Conservation (phyloP, 1,140 invertebrate genomes). For the Drosophila melanica region DNA sequence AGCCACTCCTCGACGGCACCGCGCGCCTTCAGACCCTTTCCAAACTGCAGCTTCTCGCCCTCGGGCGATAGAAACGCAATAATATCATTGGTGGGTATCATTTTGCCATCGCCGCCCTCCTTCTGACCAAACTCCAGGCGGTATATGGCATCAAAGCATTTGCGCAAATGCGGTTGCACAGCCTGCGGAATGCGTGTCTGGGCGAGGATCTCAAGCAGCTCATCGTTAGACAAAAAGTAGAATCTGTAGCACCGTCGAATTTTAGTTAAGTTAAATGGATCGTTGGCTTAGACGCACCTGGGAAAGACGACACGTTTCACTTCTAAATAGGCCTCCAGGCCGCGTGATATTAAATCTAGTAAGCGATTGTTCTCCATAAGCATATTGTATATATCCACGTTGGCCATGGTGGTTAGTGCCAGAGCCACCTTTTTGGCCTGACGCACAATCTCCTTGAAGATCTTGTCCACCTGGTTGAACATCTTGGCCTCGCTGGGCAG, state of each 20-base stretch:
- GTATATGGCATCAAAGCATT: slow-evolving; percentile 94
- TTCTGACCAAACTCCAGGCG: slow-evolving; percentile 90
- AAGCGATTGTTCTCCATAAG: slow-evolving; percentile 90
- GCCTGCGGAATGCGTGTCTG: slow-evolving; percentile 94
- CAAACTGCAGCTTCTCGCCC: slow-evolving; percentile 90
- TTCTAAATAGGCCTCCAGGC: slow-evolving; percentile 91
- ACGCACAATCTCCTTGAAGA: slow-evolving; percentile 93
- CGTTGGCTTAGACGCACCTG: slow-evolving; percentile 81
- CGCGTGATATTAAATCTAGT: slow-evolving; percentile 92
- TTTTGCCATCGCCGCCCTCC: slow-evolving; percentile 78
- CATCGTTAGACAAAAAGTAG: slow-evolving; percentile 97
- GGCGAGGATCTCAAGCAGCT: slow-evolving; percentile 95
- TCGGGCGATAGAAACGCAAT: slow-evolving; percentile 94
- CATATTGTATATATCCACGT: slow-evolving; percentile 88
- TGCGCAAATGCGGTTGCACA: slow-evolving; percentile 94
- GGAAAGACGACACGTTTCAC: slow-evolving; percentile 96
- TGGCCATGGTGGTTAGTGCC: slow-evolving; percentile 88
- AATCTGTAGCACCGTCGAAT: slow-evolving; percentile 84
- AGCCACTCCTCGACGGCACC: slow-evolving; percentile 96
- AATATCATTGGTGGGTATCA: slow-evolving; percentile 90
- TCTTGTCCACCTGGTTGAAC: slow-evolving; percentile 93
- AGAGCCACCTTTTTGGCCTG: slow-evolving; percentile 89
- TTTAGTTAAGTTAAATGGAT: not conserved
- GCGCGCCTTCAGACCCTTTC: slow-evolving; percentile 92
- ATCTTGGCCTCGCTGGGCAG: slow-evolving; percentile 93